A percentile compares a stretch with the other conserved stretches of the same genome.
Evolutionary conservation across 2,888 invertebrate genomes (phyloP).

Genomic region (Epinotia bilunana): DNA sequence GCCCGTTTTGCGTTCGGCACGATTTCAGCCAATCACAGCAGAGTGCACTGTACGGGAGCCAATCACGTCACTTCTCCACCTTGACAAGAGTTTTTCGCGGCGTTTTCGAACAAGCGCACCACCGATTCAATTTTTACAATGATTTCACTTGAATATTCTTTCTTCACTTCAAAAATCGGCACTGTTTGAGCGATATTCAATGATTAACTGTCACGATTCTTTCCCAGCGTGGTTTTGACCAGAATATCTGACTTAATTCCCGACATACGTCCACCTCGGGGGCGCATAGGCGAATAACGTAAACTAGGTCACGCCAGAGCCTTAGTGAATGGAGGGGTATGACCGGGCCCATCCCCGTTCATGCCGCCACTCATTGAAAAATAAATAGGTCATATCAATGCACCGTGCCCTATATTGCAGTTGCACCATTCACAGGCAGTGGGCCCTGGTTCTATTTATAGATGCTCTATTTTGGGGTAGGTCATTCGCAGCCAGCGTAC

Average conservation of each 20-base stretch:
- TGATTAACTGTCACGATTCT: neutral
- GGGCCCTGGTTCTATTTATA: constrained; percentile 77
- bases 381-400: constrained; percentile 83
- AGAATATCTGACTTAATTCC: constrained; percentile 8
- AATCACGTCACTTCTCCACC: constrained; percentile 60
- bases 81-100: constrained; percentile 59
- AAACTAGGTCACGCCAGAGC: constrained; percentile 75
- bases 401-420: constrained; percentile 77
- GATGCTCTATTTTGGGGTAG: constrained; percentile 82
- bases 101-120: constrained; percentile 61
- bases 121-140: constrained; percentile 51
- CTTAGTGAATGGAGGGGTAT: constrained; percentile 80
- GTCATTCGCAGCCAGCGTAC: constrained; percentile 77
- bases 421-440: constrained; percentile 75
- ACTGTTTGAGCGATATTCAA: neutral
- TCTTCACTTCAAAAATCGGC: neutral
- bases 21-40: constrained; percentile 65
- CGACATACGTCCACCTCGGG: constrained; percentile 35
- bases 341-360: constrained; percentile 78
- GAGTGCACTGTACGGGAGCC: constrained; percentile 54
- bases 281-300: constrained; percentile 54
- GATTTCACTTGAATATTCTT: constrained; percentile 1
- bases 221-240: constrained; percentile 9
- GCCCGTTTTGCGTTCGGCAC: constrained; percentile 51
- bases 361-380: constrained; percentile 81